Percentiles rank a stretch among this genome's conserved stretches.
phyloP scores from a whole-genome alignment of 2,113 vertebrate genomes.

The Picathartes gymnocephalus region DNA sequence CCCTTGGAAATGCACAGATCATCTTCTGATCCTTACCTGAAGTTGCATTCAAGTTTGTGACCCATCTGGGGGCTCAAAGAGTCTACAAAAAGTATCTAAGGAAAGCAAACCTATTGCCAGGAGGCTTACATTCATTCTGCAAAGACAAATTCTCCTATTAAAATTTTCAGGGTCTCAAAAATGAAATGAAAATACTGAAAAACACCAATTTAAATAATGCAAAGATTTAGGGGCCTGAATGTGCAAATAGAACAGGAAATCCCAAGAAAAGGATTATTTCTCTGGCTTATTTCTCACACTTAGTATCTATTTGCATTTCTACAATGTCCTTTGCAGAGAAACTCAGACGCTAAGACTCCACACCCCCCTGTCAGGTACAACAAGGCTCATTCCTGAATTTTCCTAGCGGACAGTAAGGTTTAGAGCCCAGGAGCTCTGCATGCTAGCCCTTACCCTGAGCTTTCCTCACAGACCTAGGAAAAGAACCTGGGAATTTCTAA shows the following conservation, averaged over 20 bases:
- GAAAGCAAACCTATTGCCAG: neutral
- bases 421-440: neutral
- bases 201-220: neutral
- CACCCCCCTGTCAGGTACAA: neutral
- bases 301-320: neutral
- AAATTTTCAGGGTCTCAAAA: neutral
- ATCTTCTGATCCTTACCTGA: neutral
- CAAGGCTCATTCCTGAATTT: neutral
- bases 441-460: neutral
- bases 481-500: neutral
- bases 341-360: neutral
- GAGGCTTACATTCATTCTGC: neutral
- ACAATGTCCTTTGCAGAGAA: neutral
- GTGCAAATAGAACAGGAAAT: slow-evolving; percentile 6
- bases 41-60: neutral
- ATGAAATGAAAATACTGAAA: slow-evolving; percentile 11
- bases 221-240: neutral
- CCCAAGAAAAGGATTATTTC: neutral
- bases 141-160: neutral
- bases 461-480: neutral
- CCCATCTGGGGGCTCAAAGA: neutral
- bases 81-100: neutral
- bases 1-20: neutral
- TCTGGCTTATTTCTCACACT: neutral
- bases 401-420: neutral